phyloP scores from a whole-genome alignment of 2,888 invertebrate genomes.

The Ennomos quercinarius region DNA sequence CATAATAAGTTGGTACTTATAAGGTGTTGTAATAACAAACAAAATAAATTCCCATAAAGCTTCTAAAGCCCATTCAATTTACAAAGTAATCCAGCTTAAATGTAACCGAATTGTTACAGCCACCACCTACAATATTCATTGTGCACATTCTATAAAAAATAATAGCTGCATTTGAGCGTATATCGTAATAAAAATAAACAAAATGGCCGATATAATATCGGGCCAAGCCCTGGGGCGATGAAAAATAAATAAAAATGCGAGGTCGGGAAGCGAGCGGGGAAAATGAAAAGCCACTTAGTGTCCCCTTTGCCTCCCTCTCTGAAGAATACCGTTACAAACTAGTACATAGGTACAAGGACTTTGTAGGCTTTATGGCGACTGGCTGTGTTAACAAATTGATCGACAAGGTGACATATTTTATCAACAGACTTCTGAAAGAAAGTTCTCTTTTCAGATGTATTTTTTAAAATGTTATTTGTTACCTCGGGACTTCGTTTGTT shows the following conservation, averaged over 20 bases:
- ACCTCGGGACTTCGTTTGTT: too few species aligned
- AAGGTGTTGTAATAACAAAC: constrained; percentile 14
- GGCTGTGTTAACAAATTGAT: too few species aligned
- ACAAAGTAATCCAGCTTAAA: constrained; percentile 40
- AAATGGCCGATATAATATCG: constrained; percentile 77
- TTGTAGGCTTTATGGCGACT: too few species aligned
- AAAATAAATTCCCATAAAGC: constrained; percentile 32
- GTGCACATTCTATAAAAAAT: constrained; percentile 69
- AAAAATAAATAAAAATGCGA: constrained; percentile 81
- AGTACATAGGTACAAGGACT: constrained; percentile 19
- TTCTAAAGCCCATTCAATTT: constrained; percentile 41
- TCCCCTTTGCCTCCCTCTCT: constrained; percentile 69
- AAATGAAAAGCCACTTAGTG: constrained; percentile 78
- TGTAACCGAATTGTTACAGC: constrained; percentile 34
- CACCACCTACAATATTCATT: constrained; percentile 50
- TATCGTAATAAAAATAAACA: constrained; percentile 78
- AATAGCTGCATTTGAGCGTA: constrained; percentile 70
- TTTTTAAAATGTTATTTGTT: too few species aligned
- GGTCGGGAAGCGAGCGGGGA: constrained; percentile 59
- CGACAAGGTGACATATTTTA: too few species aligned
- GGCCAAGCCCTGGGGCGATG: constrained; percentile 72
- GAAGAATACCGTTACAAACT: constrained; percentile 57
- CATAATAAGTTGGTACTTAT: too few species aligned
- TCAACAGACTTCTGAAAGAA: too few species aligned
- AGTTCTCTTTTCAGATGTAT: too few species aligned